phyloP scores from a whole-genome alignment of 2,113 vertebrate genomes.

The Alethe castanea region DNA sequence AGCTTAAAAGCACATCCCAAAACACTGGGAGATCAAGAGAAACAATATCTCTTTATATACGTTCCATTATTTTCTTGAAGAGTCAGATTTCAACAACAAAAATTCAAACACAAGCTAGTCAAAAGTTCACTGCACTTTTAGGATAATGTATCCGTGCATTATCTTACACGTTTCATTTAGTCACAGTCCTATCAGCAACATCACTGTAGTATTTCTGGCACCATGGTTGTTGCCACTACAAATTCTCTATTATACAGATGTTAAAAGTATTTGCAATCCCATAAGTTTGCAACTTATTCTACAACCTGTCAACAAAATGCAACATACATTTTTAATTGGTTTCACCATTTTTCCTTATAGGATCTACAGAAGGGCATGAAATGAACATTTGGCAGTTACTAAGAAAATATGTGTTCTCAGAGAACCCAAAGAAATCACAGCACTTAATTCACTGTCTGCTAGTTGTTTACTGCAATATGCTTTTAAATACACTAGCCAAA shows the following conservation, averaged over 20 bases:
- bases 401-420: not conserved
- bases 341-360: not conserved
- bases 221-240: not conserved
- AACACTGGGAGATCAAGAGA: not conserved
- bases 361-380: not conserved
- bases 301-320: conserved; percentile 3
- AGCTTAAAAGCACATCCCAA: conserved; percentile 4
- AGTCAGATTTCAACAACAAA: conserved; percentile 21
- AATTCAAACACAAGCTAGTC: not conserved
- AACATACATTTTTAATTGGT: conserved; percentile 19
- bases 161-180: not conserved
- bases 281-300: conserved; percentile 20
- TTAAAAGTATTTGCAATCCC: not conserved
- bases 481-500: not conserved
- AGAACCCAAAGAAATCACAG: not conserved
- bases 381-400: not conserved
- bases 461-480: not conserved
- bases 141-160: not conserved
- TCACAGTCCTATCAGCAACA: not conserved
- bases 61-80: not conserved
- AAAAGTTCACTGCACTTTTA: not conserved
- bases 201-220: not conserved
- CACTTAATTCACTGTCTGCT: not conserved
- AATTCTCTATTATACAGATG: not conserved
- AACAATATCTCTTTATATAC: not conserved